Base-by-base conservation (phyloP, 2,888 invertebrate species). In the Elysia crispata region DNA sequence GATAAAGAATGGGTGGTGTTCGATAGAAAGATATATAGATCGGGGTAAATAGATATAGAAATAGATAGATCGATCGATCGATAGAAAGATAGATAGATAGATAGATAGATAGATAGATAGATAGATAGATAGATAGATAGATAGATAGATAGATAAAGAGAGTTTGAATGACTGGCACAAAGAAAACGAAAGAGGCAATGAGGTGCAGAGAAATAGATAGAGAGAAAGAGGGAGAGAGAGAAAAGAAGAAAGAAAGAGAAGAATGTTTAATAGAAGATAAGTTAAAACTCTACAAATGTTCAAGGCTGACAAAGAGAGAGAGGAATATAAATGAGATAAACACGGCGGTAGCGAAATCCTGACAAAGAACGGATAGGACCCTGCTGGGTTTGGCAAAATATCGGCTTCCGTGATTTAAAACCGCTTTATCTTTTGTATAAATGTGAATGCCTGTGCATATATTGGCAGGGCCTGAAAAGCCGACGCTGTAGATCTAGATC, bases 221-320 rank as follows among this genome's bases (percentile, higher is more conserved):
- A 66, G 66, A 66, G 66, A 66, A 25, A 25, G 66, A 66, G 66
- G 6, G 66, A 66, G 66, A 23, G 66, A 66, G 66, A 66, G 66
- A 66, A 28, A 66, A 5, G 25, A 13, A 66, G 66, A 66, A 6
- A 66, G 66, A 66, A 28, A 66, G 66, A 25, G 25, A 5, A 13
- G 60, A 13, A 5, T 3, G 60, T 6, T 5, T 8, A 13, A 60
- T 25, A 23, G n/a, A 6, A 13, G 3, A 15, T 60, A 60, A 15
- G 15, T 23, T 5, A 25, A 60, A 6, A 60, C n/a, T 8, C n/a
- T 1, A 41, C 3, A 41, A 41, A 41, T 6, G 41, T 41, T 6
- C 3, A 11, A 41, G 3, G 11, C 11, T 41, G 41, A 41, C 11
- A 41, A 11, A 41, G 11, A 41, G 3, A 41, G 11, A 41, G 41